Evolutionary conservation across 2,888 invertebrate genomes (phyloP), one percentile per base, ranked within the genome.

Genomic region (Diogma glabrata): DNA sequence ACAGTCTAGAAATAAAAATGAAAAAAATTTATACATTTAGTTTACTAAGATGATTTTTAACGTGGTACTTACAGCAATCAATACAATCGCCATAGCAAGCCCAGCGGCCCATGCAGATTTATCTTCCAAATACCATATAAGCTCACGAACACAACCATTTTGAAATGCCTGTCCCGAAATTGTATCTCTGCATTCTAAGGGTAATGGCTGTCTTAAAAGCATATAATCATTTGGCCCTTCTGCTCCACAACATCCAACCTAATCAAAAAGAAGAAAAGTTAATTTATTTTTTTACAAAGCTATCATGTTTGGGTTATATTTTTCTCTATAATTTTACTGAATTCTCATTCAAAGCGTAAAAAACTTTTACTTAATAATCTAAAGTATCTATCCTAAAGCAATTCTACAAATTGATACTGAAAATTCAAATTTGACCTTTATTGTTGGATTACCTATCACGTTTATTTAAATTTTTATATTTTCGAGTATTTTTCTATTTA

Each of bases 201-300:
- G 91, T 51, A 92, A 66, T 0, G 90, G 89, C 61, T 89, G 86
- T 60, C 79, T 77, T 58, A 87, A 63, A 54, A 75, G 75, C 57
- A 87, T 73, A 71, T 84, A 93, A 69, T 93, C 92, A 70, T 81
- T 81, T 0, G 90, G 82, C 0, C 90, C 89, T 54, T 84, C 82
- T 1, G 91, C 90, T 12, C 93, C 93, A 61, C 93, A 92, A 67
- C 92, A 93, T 40, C 87, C 90, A 60, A 92, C 82, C 88, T 88
- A 52, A 38, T 6, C 5, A 7, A 40, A n/a, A n/a, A 10, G 14
- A 33, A 33, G n/a, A n/a, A 33, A 33, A 9, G n/a, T 33, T n/a
- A 33, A 33, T 9, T n/a, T 33, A n/a, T n/a, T n/a, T n/a, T n/a
- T n/a, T n/a, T n/a, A n/a, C n/a, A n/a, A n/a, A n/a, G n/a, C n/a